Percentiles rank a stretch among this genome's conserved stretches.
These are phyloP conservation scores for Muscicapa comitata DNA, from an alignment of 2,797 vertebrate genomes.

Conservation along the genomic window DNA sequence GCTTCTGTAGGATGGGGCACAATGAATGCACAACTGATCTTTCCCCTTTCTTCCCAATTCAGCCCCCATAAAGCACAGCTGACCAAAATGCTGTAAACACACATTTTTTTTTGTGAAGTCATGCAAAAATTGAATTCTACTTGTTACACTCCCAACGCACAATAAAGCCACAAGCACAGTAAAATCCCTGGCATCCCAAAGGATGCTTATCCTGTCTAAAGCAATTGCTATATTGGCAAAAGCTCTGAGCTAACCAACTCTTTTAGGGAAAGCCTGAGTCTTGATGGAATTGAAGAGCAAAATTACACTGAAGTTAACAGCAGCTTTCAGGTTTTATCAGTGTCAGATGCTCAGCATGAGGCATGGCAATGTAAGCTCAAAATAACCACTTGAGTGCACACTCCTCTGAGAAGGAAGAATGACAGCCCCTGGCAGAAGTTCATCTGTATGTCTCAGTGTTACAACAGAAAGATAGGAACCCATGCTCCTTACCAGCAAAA, in stretches of 20 bases:
- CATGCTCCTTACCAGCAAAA: not conserved
- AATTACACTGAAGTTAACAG: not conserved
- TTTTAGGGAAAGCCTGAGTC: not conserved
- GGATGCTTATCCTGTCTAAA: not conserved
- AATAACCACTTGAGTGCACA: not conserved
- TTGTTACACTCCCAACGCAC: not conserved
- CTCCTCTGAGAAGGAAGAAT: not conserved
- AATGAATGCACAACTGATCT: not conserved
- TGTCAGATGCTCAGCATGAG: not conserved
- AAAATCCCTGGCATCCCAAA: conserved; percentile 29
- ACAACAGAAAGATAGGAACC: not conserved
- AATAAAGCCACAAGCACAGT: conserved; percentile 46
- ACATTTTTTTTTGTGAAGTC: not conserved
- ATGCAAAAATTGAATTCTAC: conserved; percentile 4
- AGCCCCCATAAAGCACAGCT: not conserved
- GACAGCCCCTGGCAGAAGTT: not conserved
- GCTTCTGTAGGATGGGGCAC: not conserved
- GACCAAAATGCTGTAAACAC: not conserved
- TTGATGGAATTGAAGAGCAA: conserved; percentile 13
- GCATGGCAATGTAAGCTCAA: not conserved
- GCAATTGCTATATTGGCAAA: not conserved
- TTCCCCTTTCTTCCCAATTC: not conserved
- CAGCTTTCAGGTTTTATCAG: conserved; percentile 12
- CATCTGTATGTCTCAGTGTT: not conserved
- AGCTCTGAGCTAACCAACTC: not conserved